These are phyloP conservation scores for Electrophaes corylata DNA, from an alignment of 2,888 invertebrate genomes.

Conservation along the genomic window DNA sequence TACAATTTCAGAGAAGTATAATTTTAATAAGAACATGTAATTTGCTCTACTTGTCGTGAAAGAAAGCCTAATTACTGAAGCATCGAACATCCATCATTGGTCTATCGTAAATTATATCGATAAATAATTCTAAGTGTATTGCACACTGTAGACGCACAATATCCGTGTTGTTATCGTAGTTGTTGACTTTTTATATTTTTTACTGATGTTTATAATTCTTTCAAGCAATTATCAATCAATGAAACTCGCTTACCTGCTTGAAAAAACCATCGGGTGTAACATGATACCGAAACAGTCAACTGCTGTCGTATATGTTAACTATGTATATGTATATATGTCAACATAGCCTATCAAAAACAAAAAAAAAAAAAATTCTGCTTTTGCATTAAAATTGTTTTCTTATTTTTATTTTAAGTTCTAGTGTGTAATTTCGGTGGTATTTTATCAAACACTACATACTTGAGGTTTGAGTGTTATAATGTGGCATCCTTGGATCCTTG, in stretches of 20 bases:
- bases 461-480: no score
- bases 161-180: conserved; percentile 19
- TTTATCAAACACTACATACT: no score
- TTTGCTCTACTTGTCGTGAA: no score
- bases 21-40: no score
- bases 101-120: conserved; percentile 6
- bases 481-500: no score
- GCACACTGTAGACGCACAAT: conserved; percentile 3
- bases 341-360: background rate
- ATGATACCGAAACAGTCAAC: background rate
- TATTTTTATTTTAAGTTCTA: no score
- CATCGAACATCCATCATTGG: conserved; percentile 9
- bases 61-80: background rate
- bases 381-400: no score
- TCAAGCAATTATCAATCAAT: conserved; percentile 5
- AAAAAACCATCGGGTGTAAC: conserved; percentile 1
- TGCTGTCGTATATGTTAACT: background rate
- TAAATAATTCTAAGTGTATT: conserved; percentile 6
- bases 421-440: no score
- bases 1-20: no score
- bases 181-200: conserved; percentile 7
- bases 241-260: conserved; percentile 1
- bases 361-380: no score
- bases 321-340: background rate
- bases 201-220: conserved; percentile 4